These are phyloP conservation scores for Scaptomyza cyrtandrae DNA, from an alignment of 2,888 invertebrate species.

Conservation along the genomic window DNA sequence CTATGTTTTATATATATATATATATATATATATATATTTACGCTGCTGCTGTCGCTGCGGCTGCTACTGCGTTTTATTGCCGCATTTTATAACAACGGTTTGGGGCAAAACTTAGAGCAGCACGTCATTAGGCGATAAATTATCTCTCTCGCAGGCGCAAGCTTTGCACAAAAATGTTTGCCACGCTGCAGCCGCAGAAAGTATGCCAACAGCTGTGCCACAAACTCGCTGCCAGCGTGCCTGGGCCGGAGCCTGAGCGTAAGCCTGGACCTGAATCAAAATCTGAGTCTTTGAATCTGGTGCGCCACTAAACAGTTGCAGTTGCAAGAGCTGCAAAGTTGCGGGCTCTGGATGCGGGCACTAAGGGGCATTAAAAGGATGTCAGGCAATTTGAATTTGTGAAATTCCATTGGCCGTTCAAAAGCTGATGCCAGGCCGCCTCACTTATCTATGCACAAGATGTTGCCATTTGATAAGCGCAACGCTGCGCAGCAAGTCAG, in stretches of 20 bases:
- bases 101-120: slow-evolving; percentile 71
- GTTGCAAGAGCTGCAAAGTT: slow-evolving; percentile 17
- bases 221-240: slow-evolving; percentile 31
- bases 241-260: slow-evolving; percentile 18
- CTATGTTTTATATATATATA: slow-evolving; percentile 1
- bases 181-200: slow-evolving; percentile 48
- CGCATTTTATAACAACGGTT: slow-evolving; percentile 63
- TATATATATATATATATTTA: slow-evolving; percentile 2
- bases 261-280: slow-evolving; percentile 22
- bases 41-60: slow-evolving; percentile 9
- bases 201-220: slow-evolving; percentile 71
- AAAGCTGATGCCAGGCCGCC: slow-evolving; percentile 30
- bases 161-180: slow-evolving; percentile 73
- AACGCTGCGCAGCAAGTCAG: slow-evolving; percentile 60
- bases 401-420: slow-evolving; percentile 73
- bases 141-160: slow-evolving; percentile 65
- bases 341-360: slow-evolving; percentile 19
- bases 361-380: slow-evolving; percentile 67
- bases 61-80: slow-evolving; percentile 62
- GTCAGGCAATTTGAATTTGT: slow-evolving; percentile 80
- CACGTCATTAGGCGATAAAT: slow-evolving; percentile 80
- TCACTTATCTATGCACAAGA: slow-evolving; percentile 79
- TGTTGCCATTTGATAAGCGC: slow-evolving; percentile 79
- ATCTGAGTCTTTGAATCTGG: slow-evolving; percentile 24
- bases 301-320: slow-evolving; percentile 11